phyloP scores from a whole-genome alignment of 2,113 vertebrate species.

The Tetrao urogallus region DNA sequence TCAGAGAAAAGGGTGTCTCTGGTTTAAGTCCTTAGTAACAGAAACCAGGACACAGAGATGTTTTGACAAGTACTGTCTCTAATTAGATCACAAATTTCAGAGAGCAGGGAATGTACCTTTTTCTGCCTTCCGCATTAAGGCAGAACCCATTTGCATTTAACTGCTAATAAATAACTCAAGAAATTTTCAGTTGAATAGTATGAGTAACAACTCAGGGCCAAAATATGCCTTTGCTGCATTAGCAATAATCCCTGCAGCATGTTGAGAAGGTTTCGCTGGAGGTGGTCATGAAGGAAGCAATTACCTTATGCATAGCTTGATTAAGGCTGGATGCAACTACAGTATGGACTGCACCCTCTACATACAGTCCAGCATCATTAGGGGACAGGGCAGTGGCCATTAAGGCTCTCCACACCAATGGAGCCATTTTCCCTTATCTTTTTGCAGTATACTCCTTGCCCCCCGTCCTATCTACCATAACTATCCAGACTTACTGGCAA shows the following conservation, averaged over 20 bases:
- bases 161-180: not conserved
- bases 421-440: not conserved
- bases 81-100: not conserved
- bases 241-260: not conserved
- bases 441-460: not conserved
- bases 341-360: not conserved
- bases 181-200: not conserved
- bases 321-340: not conserved
- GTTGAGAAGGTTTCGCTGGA: not conserved
- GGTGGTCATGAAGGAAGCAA: not conserved
- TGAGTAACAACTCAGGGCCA: not conserved
- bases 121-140: not conserved
- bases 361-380: not conserved
- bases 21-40: not conserved
- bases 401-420: not conserved
- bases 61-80: not conserved
- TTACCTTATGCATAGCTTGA: not conserved
- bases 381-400: not conserved
- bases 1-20: not conserved
- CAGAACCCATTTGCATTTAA: conserved; percentile 1
- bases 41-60: not conserved
- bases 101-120: not conserved
- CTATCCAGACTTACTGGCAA: not conserved
- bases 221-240: not conserved
- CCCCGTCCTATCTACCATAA: not conserved